phyloP scores from a whole-genome alignment of 2,797 vertebrate species.

The Pangasius larnaudii region DNA sequence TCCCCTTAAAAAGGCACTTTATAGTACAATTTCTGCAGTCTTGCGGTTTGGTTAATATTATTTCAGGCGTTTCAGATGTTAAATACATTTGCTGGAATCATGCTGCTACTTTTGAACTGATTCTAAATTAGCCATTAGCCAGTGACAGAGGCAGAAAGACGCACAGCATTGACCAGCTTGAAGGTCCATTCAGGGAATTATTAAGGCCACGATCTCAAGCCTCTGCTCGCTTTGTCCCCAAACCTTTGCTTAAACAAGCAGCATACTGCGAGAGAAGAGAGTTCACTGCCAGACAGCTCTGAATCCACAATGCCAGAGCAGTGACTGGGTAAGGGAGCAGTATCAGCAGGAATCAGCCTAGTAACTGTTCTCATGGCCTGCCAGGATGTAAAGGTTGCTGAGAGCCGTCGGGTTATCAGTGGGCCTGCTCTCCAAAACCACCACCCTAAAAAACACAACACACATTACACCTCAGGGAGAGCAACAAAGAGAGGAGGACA shows the following conservation, averaged over 20 bases:
- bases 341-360: constrained; percentile 66
- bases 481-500: background rate
- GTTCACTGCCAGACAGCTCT: constrained; percentile 16
- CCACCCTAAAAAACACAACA: constrained; percentile 80
- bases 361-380: constrained; percentile 98
- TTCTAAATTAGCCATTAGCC: constrained; percentile 22
- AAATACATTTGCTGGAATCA: constrained; percentile 1
- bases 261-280: constrained; percentile 20
- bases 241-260: constrained; percentile 7
- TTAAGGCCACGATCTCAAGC: constrained; percentile 24
- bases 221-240: background rate
- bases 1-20: constrained; percentile 50
- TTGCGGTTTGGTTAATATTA: constrained; percentile 26
- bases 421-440: constrained; percentile 94
- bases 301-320: constrained; percentile 25
- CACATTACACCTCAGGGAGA: constrained; percentile 13
- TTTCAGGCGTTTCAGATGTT: constrained; percentile 3
- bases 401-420: constrained; percentile 92
- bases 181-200: constrained; percentile 16
- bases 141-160: constrained; percentile 2
- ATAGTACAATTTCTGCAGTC: constrained; percentile 25
- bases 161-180: constrained; percentile 15
- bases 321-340: constrained; percentile 26
- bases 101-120: constrained; percentile 18
- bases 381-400: constrained; percentile 98